Conservation (phyloP, 2,797 vertebrate genomes). For the Oryzias dopingdopingensis region DNA sequence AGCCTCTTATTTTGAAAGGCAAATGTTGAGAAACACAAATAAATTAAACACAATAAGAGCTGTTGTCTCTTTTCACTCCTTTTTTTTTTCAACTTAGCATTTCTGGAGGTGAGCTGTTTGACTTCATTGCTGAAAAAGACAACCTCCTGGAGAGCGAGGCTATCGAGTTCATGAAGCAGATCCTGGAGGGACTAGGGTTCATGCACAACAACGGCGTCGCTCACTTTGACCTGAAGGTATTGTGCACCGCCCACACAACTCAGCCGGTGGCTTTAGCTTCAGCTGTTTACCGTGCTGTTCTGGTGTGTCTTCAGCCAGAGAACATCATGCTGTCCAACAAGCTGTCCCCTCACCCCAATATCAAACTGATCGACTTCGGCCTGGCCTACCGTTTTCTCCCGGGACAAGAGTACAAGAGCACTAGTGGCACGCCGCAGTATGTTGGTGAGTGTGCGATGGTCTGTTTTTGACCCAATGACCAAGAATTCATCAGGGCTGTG, state of each 20-base stretch:
- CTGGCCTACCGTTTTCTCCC: slow-evolving; percentile 73
- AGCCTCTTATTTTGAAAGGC: too few relatives aligned
- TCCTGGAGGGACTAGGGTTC: slow-evolving; percentile 74
- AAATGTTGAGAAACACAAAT: too few relatives aligned
- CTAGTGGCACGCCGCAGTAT: slow-evolving; percentile 79
- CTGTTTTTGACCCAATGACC: too few relatives aligned
- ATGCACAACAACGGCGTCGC: slow-evolving; percentile 72
- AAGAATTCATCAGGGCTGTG: too few relatives aligned
- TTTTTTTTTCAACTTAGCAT: slow-evolving; percentile 56
- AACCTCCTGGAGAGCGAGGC: slow-evolving; percentile 79
- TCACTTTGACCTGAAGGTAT: slow-evolving; percentile 85
- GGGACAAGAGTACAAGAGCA: slow-evolving; percentile 73
- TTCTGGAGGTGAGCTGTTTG: slow-evolving; percentile 82
- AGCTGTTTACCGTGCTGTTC: neutral
- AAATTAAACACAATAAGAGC: neutral
- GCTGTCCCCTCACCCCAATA: slow-evolving; percentile 50
- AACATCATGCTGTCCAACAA: slow-evolving; percentile 84
- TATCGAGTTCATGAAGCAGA: slow-evolving; percentile 81
- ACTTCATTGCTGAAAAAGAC: slow-evolving; percentile 86
- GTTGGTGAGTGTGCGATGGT: slow-evolving; percentile 60
- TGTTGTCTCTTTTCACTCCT: neutral
- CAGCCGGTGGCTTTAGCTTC: neutral
- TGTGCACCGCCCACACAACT: neutral
- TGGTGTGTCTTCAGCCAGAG: slow-evolving; percentile 72
- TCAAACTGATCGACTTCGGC: slow-evolving; percentile 85